Evolutionary conservation across 2,113 vertebrate species (phyloP).

Genomic region (Clarias gariepinus): DNA sequence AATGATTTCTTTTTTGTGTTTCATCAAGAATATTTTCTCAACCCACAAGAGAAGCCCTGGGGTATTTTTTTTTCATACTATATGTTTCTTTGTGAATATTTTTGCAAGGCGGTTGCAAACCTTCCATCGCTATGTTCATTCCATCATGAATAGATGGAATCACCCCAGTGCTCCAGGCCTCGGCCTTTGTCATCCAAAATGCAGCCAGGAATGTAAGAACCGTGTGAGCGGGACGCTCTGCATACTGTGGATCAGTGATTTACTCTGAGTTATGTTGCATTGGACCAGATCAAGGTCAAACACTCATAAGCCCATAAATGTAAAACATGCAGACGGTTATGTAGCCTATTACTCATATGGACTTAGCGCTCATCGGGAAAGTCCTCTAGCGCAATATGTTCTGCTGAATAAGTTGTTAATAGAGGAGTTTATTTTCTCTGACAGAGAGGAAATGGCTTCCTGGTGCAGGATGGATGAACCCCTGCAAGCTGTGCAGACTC

Average conservation of each 20-base stretch:
- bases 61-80: conserved; percentile 52
- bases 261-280: conserved; percentile 23
- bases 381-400: conserved; percentile 37
- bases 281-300: conserved; percentile 44
- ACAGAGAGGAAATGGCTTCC: conserved; percentile 57
- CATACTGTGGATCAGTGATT: conserved; percentile 32
- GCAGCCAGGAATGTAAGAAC: background rate
- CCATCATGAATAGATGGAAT: conserved; percentile 36
- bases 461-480: conserved; percentile 57
- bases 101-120: conserved; percentile 38
- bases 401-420: conserved; percentile 57
- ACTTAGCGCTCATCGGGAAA: conserved; percentile 33
- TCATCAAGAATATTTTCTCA: conserved; percentile 49
- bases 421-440: conserved; percentile 58
- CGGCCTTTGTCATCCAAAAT: conserved; percentile 6
- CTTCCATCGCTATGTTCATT: conserved; percentile 30
- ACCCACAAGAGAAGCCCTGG: conserved; percentile 47
- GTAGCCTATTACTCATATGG: conserved; percentile 49
- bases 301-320: conserved; percentile 44
- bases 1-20: conserved; percentile 50
- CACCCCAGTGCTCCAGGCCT: conserved; percentile 28
- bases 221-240: background rate
- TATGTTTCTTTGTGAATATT: conserved; percentile 55
- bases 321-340: conserved; percentile 40
- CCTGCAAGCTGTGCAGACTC: conserved; percentile 47